Evolutionary conservation across 2,888 invertebrate species (phyloP), one percentile per base, ranked within the genome.

Genomic region (Willowsia nigromaculata): DNA sequence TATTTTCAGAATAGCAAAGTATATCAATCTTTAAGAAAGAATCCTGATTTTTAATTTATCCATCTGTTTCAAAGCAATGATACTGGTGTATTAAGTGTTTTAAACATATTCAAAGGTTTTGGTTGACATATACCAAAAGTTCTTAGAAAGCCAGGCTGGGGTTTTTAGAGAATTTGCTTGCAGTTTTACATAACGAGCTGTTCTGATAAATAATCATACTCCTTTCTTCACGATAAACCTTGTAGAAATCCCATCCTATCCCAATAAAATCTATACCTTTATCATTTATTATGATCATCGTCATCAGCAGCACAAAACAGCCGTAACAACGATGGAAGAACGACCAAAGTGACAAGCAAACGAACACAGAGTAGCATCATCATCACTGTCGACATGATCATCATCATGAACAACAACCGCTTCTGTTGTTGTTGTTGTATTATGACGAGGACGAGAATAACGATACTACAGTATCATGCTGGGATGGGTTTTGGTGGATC

Each of bases 161-260:
- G n/a, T n/a, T n/a, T n/a, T n/a, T n/a, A n/a, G n/a, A n/a, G n/a
- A n/a, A 4, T 37, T 37, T 9, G 37, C 9, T 37, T 37, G 4
- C 9, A 37, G 9, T 4, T 15, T 11, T 9, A 50, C 50, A 13
- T 4, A 50, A 4, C 50, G 50, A 50, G 50, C 50, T 50, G 50
- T 13, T 50, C 15, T 50, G 9, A 50, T 50, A 50, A 50, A 50
- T 9, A n/a, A n/a, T n/a, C n/a, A n/a, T 59, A 27, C 7, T 5
- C 9, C 27, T 59, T 50, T 9, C 9, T 11, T 6, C 15, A 50
- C 5, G 37, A 37, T 37, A 6, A 50, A 50, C 5, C 50, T 50
- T 50, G 50, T 15, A 84, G 59, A 74, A 84, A 84, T 59, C 71
- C 40, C 76, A 76, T 84, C 85, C 85, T 76, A 85, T 76, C 85